phyloP scores from a whole-genome alignment of 2,797 vertebrate genomes.

The Salarias fasciatus region DNA sequence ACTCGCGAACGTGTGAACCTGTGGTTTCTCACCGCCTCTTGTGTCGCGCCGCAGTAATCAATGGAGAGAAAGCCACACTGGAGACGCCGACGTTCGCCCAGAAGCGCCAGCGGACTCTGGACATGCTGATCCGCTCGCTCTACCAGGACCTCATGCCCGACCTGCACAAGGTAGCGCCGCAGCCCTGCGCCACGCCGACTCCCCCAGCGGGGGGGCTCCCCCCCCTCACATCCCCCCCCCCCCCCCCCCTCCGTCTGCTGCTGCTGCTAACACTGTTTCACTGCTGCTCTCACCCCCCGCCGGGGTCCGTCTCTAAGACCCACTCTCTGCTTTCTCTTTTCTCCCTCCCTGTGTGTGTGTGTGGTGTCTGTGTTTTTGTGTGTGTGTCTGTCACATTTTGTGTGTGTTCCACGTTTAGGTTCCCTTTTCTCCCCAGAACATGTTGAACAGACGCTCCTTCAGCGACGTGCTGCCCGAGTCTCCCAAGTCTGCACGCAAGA shows the following conservation, averaged over 20 bases:
- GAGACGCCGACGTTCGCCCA: conserved; percentile 98
- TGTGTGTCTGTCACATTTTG: no score
- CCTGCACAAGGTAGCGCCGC: conserved; percentile 89
- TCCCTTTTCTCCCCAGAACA: conserved; percentile 92
- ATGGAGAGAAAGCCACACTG: conserved; percentile 99
- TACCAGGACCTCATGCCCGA: conserved; percentile 97
- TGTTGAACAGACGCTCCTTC: conserved; percentile 97
- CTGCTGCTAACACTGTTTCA: conserved; percentile 41
- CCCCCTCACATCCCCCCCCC: conserved; percentile 35
- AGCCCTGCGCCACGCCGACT: conserved; percentile 64
- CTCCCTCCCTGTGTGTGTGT: conserved; percentile 3
- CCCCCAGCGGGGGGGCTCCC: conserved; percentile 57
- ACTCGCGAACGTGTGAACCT: no score
- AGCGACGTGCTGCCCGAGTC: conserved; percentile 97
- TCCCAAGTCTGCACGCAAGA: conserved; percentile 95
- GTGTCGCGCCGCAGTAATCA: conserved; percentile 89
- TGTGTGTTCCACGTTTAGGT: conserved; percentile 79
- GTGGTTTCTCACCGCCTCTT: background rate
- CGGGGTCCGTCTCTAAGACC: conserved; percentile 72
- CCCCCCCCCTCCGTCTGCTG: conserved; percentile 22
- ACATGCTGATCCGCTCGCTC: conserved; percentile 98
- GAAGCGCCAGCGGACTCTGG: conserved; percentile 96
- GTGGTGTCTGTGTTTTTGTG: conserved; percentile 73
- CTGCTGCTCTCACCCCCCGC: conserved; percentile 55
- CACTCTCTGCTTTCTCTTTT: conserved; percentile 58